These are phyloP conservation scores for Catharus bicknelli DNA, from an alignment of 2,113 vertebrate species.

Conservation along the genomic window DNA sequence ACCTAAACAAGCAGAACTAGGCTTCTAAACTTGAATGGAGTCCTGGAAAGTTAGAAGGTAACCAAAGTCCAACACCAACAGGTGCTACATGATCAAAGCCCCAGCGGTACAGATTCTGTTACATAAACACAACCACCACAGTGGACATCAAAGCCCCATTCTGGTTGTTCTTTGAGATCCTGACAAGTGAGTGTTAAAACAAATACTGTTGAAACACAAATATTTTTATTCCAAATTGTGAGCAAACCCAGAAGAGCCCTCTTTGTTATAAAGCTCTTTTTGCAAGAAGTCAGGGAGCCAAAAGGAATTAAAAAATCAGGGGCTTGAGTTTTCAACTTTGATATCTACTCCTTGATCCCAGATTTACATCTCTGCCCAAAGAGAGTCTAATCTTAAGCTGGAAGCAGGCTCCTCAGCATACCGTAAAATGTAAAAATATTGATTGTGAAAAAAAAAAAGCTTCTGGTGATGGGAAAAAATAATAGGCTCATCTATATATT, in stretches of 20 bases:
- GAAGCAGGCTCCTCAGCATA: neutral
- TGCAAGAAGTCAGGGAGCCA: neutral
- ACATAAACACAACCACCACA: neutral
- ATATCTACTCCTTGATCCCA: neutral
- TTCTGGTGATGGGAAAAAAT: neutral
- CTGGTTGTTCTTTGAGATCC: neutral
- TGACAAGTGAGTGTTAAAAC: neutral
- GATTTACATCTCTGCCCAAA: neutral
- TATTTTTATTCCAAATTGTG: neutral
- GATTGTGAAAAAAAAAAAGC: neutral
- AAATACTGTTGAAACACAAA: neutral
- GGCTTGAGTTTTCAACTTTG: neutral
- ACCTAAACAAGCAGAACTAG: neutral
- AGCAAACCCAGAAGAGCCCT: neutral
- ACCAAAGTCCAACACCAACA: neutral
- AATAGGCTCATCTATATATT: neutral
- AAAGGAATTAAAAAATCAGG: neutral
- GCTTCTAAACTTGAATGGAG: neutral
- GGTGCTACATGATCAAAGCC: neutral
- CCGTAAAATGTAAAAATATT: neutral
- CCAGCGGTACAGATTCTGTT: neutral
- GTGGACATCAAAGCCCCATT: neutral
- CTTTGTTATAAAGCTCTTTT: neutral
- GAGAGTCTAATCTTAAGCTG: neutral
- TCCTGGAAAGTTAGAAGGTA: neutral